phyloP scores from a whole-genome alignment of 92 coral and sea anemone species.

The Palythoa heliodiscus region DNA sequence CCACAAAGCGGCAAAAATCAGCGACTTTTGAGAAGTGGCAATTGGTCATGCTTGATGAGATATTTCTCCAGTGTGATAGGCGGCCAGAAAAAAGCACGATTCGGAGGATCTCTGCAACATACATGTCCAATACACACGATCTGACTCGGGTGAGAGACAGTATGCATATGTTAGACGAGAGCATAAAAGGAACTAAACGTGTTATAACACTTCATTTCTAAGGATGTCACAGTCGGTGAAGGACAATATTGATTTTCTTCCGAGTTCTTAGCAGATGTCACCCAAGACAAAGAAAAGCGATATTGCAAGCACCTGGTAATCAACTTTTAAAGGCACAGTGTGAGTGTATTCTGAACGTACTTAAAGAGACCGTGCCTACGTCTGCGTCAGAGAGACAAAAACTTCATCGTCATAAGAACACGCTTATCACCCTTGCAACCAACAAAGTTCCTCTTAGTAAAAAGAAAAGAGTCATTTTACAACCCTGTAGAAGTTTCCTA shows the following conservation, averaged over 20 bases:
- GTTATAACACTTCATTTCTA: background rate
- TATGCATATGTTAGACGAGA: background rate
- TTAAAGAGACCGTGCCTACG: background rate
- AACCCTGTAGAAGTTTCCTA: constrained; percentile 31
- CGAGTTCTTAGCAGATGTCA: constrained; percentile 40
- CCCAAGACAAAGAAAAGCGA: constrained; percentile 24
- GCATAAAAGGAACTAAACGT: background rate
- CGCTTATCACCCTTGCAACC: constrained; percentile 42
- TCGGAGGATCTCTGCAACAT: no score
- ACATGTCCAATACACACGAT: no score
- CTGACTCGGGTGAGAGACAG: background rate
- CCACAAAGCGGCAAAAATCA: no score
- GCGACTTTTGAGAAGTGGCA: no score
- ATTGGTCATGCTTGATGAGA: no score
- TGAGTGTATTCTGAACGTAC: constrained; percentile 50
- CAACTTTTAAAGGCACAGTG: constrained; percentile 44
- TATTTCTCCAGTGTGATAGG: no score
- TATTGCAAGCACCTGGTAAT: constrained; percentile 39
- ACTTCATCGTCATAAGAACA: constrained; percentile 37
- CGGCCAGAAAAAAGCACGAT: no score
- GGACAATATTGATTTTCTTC: constrained; percentile 35
- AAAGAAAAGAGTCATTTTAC: constrained; percentile 47
- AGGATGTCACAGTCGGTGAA: background rate
- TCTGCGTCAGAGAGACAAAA: constrained; percentile 27
- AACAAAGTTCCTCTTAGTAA: constrained; percentile 46